Conservation (phyloP, 2,888 invertebrate species). For the Microplitis deprimator region DNA sequence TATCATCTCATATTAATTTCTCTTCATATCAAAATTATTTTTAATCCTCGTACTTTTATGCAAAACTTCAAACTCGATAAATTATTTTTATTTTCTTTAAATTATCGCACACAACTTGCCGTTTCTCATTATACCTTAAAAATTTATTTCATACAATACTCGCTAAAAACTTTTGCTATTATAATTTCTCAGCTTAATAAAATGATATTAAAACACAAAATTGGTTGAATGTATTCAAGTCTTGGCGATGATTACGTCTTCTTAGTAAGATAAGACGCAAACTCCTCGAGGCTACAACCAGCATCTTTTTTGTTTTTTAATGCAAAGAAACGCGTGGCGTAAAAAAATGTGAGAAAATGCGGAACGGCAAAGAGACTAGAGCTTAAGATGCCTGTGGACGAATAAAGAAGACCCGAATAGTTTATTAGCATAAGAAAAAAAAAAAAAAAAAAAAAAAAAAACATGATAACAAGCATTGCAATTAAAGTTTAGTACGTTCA, state of each 20-base stretch:
- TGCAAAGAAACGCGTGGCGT: slow-evolving; percentile 3
- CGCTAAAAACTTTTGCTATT: background rate
- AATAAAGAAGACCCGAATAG: background rate
- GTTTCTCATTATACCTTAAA: background rate
- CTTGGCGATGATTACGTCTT: background rate
- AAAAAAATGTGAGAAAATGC: background rate
- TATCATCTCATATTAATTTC: background rate
- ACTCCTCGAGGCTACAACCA: background rate
- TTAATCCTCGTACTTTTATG: background rate
- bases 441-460: slow-evolving; percentile 16
- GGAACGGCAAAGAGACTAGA: background rate
- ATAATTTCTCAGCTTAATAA: background rate
- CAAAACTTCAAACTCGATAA: background rate
- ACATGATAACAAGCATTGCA: slow-evolving; percentile 39
- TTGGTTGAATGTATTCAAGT: background rate
- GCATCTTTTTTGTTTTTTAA: slow-evolving; percentile 1
- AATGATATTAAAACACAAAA: background rate
- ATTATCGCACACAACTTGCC: too few relatives aligned
- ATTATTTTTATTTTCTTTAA: too few relatives aligned
- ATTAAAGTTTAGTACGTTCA: slow-evolving; percentile 32
- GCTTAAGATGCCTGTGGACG: background rate
- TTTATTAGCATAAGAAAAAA: slow-evolving; percentile 24
- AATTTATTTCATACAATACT: background rate
- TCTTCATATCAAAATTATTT: background rate
- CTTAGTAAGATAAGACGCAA: slow-evolving; percentile 1